Conservation (phyloP, 2,888 invertebrate species). For the Sipunculus nudus region DNA sequence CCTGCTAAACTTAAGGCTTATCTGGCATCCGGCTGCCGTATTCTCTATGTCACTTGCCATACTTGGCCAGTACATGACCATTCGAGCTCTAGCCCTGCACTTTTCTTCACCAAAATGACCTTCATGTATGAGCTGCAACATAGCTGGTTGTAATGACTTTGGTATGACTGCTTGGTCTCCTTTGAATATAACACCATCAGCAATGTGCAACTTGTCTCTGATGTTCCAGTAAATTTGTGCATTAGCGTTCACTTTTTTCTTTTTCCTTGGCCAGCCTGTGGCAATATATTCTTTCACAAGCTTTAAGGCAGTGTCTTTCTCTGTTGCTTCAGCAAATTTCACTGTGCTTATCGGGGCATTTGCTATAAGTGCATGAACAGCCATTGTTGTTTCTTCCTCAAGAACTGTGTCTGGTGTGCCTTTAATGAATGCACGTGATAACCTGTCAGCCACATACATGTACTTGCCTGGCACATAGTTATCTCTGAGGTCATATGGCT, state of each 20-base stretch:
- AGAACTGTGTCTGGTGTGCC: no score
- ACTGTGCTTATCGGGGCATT: no score
- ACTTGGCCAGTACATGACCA: conserved; percentile 24
- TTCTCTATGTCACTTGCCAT: conserved; percentile 18
- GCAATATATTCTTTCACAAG: neutral
- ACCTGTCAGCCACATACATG: no score
- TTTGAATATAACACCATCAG: conserved; percentile 5
- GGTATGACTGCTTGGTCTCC: conserved; percentile 10
- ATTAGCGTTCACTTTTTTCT: conserved; percentile 1
- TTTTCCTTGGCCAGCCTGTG: neutral
- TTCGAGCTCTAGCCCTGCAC: conserved; percentile 14
- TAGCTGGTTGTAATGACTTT: neutral
- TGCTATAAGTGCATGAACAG: no score
- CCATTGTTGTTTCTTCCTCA: no score
- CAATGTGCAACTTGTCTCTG: conserved; percentile 3
- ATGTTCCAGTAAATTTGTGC: no score
- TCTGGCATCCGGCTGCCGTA: conserved; percentile 1
- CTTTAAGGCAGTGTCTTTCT: conserved; percentile 7
- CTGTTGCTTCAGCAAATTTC: conserved; percentile 8
- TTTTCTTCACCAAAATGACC: conserved; percentile 23
- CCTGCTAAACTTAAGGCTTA: conserved; percentile 2
- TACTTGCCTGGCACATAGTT: no score
- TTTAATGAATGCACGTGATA: no score
- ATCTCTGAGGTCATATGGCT: conserved; percentile 24
- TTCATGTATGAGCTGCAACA: conserved; percentile 12